Evolutionary conservation across 2,113 vertebrate species (phyloP).

Genomic region (Brachypodius melanocephalos): DNA sequence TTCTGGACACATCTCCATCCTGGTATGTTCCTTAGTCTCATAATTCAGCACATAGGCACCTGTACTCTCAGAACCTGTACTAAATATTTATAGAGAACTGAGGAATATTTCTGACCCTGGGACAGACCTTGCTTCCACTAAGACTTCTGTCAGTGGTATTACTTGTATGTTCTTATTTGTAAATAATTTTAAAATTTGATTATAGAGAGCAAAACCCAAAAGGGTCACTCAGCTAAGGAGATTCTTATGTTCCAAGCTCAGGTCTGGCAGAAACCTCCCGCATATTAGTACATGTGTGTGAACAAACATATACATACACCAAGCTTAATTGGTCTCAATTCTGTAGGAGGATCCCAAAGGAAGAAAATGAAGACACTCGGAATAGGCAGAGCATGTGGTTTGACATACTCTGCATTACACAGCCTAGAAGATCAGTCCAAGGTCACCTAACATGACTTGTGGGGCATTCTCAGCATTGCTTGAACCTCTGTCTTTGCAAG

Average conservation of each 20-base stretch:
- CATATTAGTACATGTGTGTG: background rate
- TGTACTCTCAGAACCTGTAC: background rate
- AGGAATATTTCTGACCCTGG: background rate
- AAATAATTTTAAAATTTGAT: background rate
- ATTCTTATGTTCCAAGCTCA: background rate
- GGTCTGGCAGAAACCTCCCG: background rate
- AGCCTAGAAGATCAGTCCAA: background rate
- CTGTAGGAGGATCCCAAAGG: background rate
- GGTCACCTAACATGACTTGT: background rate
- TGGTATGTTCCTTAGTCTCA: background rate
- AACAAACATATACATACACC: background rate
- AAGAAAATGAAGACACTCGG: background rate
- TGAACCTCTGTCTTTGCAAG: background rate
- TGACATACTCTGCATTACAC: background rate
- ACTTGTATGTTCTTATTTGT: accelerated
- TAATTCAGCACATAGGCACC: background rate
- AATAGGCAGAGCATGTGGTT: background rate
- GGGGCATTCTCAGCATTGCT: background rate
- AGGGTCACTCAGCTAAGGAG: background rate
- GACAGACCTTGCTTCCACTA: background rate
- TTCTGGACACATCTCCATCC: background rate
- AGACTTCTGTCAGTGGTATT: background rate
- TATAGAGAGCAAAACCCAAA: background rate
- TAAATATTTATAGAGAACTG: background rate
- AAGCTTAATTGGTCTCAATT: background rate